These are phyloP conservation scores for Mimachlamys varia DNA, from an alignment of 2,888 invertebrate genomes.

Conservation along the genomic window DNA sequence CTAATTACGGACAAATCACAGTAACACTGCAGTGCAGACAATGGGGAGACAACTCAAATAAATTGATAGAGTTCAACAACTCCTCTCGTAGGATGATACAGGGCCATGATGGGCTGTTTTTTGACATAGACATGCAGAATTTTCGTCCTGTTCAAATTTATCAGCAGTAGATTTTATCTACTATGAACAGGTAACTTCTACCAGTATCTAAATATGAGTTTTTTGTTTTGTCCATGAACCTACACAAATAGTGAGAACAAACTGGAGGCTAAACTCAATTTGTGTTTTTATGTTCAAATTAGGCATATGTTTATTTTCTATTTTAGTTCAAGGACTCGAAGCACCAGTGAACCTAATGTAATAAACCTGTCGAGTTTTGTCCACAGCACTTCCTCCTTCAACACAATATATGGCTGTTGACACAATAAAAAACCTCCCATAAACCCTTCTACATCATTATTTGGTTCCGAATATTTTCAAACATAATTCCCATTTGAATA, in stretches of 20 bases:
- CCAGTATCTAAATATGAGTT: background rate
- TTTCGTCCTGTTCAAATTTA: no score
- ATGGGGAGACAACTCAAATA: background rate
- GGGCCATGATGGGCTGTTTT: no score
- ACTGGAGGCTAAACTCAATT: background rate
- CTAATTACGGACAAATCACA: background rate
- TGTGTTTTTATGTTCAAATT: background rate
- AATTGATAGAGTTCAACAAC: background rate
- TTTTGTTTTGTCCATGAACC: background rate
- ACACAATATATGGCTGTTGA: background rate
- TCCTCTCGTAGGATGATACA: no score
- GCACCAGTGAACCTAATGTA: background rate
- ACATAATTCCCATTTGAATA: no score
- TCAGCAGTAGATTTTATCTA: no score
- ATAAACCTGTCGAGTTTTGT: background rate
- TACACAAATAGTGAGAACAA: background rate
- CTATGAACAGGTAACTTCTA: background rate
- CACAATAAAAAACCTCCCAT: background rate
- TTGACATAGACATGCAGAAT: no score
- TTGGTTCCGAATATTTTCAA: background rate
- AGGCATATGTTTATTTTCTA: background rate
- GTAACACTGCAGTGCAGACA: background rate
- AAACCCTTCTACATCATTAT: background rate
- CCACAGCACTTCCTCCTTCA: background rate
- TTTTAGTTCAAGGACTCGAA: background rate